Evolutionary conservation across 2,888 invertebrate species (phyloP).

Genomic region (Sicus ferrugineus): DNA sequence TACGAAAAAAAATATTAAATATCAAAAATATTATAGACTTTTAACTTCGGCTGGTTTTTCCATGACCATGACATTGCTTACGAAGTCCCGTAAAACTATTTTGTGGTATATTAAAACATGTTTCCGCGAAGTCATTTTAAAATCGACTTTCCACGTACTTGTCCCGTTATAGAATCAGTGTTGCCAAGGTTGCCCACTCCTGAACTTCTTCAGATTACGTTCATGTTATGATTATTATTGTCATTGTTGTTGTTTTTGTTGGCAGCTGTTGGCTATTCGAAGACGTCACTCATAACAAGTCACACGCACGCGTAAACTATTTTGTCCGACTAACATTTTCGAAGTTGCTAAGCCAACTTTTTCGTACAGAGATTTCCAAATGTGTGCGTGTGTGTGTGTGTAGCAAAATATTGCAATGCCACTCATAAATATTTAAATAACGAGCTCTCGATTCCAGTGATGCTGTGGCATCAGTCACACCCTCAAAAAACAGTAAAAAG

Average conservation of each 20-base stretch:
- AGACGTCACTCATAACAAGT: neutral
- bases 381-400: neutral
- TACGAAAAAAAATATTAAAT: too few species aligned
- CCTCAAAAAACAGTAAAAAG: neutral
- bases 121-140: too few species aligned
- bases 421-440: neutral
- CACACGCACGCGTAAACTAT: neutral
- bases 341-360: neutral
- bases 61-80: too few species aligned
- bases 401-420: neutral
- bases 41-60: too few species aligned
- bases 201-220: neutral
- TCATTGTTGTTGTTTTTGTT: constrained; percentile 3
- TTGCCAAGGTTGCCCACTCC: neutral
- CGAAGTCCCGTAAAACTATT: too few species aligned
- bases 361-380: neutral
- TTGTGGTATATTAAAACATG: too few species aligned
- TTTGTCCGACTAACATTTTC: neutral
- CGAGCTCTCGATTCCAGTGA: neutral
- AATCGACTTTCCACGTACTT: too few species aligned
- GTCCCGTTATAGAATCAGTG: neutral
- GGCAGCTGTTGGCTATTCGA: neutral
- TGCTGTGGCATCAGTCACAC: constrained; percentile 1
- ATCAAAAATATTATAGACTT: too few species aligned
- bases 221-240: neutral